Conservation (phyloP, 2,113 vertebrate genomes). For the Platichthys flesus region DNA sequence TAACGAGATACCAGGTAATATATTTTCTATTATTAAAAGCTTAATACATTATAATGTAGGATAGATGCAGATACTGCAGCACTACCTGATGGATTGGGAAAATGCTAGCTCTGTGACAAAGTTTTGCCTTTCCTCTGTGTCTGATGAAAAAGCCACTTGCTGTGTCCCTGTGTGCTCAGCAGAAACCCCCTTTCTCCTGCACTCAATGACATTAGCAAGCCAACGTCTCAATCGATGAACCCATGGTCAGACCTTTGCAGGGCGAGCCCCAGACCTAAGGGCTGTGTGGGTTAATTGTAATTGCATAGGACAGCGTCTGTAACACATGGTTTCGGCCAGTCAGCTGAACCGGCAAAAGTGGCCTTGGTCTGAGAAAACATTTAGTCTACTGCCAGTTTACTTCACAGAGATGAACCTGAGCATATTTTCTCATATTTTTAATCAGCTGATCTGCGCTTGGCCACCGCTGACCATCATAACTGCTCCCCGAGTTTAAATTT, state of each 20-base stretch:
- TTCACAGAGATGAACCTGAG: not conserved
- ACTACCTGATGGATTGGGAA: not conserved
- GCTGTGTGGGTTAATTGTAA: constrained; percentile 72
- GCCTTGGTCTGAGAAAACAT: constrained; percentile 18
- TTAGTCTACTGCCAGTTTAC: constrained; percentile 28
- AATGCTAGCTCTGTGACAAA: constrained; percentile 18
- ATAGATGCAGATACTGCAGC: constrained; percentile 16
- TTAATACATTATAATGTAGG: constrained; percentile 1
- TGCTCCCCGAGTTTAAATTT: not conserved
- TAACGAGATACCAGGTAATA: not conserved
- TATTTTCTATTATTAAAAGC: not conserved
- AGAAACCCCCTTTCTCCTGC: constrained; percentile 60
- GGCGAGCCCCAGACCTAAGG: constrained; percentile 45
- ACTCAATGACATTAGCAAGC: constrained; percentile 64
- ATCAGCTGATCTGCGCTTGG: constrained; percentile 5
- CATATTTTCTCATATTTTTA: not conserved
- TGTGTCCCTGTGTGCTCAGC: constrained; percentile 47
- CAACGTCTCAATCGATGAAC: constrained; percentile 62
- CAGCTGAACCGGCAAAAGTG: constrained; percentile 39
- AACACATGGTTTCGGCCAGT: constrained; percentile 43
- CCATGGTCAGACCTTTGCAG: constrained; percentile 61
- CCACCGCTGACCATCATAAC: not conserved
- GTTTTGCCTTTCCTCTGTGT: constrained; percentile 2
- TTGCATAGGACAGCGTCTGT: constrained; percentile 68
- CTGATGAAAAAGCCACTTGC: constrained; percentile 39